Base-by-base conservation (phyloP, 1,140 invertebrate species). In the Drosophila suzukii region DNA sequence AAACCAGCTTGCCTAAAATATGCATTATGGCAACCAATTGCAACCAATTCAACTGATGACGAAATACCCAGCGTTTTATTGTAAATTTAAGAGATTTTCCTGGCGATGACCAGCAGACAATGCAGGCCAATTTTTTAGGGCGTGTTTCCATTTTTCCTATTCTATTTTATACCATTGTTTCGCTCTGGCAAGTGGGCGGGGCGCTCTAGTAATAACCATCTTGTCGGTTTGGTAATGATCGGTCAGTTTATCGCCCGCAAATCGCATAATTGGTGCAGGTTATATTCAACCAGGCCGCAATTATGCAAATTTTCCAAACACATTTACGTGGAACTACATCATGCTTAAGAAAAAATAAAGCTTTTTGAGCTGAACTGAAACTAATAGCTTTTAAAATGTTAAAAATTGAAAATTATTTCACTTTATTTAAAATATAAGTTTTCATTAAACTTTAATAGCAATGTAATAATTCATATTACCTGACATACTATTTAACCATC, bases 161-260 rank as follows among this genome's bases (percentile, higher is more conserved):
- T 65, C 61, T 60, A 53, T 61, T 44, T 60, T 46, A 6, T n/a
- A 7, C 63, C 63, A 82, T 82, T 82, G 80, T 76, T 59, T 75
- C 24, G 4, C 7, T 10, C 12, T 13, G 32, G 44, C 61, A 70
- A 68, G 57, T 82, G 82, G 82, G 82, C 71, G 82, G 57, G 54
- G 44, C 62, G 71, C 71, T 76, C 73, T 34, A 47, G 61, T 84
- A 83, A 85, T 83, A 83, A 68, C 76, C 57, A 81, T 80, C 78
- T 88, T 75, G 78, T 68, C 70, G 53, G 63, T 58, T 72, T 75
- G 59, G 82, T 82, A 85, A 85, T 85, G 70, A 85, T 88, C 71
- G 82, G 83, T 75, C 82, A 85, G 82, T 82, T 75, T 85, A 85
- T 85, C 82, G 83, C 83, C 49, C 65, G 15, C 62, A 78, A 72